Base-by-base conservation (phyloP, 2,113 vertebrate genomes). In the Actenoides hombroni region DNA sequence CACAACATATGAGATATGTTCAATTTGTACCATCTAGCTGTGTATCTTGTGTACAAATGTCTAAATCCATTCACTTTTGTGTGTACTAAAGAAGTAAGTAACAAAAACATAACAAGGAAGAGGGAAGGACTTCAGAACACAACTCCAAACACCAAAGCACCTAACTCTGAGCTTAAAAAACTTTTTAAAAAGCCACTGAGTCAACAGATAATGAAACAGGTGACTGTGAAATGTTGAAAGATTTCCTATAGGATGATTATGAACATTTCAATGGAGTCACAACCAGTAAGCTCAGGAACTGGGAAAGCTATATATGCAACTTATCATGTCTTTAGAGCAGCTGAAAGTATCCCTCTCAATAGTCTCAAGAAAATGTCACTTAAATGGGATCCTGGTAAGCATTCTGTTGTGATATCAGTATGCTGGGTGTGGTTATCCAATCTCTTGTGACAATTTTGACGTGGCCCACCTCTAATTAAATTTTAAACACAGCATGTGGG, bases 401-500 rank as follows among this genome's bases (percentile, higher is more conserved):
- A 79, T 23, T 69, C 11, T 82, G 54, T 87, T 91, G 92, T 76
- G 91, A 86, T 92, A 94, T 95, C 94, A 87, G 77, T 65, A 24
- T 0, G 0, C 65, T 94, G 92, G 96, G 96, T 67, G 96, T 0
- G 95, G 96, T 87, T 91, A 91, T 84, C 81, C 92, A 39, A 56
- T 69, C 91, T 92, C 81, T 82, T 63, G 37, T 48, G 86, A 92
- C 3, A 4, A 89, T 94, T 94, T 94, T 91, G 91, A 96, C 61
- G 3, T 39, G 59, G 88, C 57, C 90, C 59, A 74, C 61, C 83
- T 94, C 92, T 96, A 95, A 97, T 97, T 97, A 96, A 54, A n/a
- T 84, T 92, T 96, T 97, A 96, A 97, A 79, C 86, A 92, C 77
- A 94, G 83, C 74, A 85, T 81, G 88, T 39, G 78, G 86, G 81